Conservation (phyloP, 2,888 invertebrate species). For the Buathra laborator region DNA sequence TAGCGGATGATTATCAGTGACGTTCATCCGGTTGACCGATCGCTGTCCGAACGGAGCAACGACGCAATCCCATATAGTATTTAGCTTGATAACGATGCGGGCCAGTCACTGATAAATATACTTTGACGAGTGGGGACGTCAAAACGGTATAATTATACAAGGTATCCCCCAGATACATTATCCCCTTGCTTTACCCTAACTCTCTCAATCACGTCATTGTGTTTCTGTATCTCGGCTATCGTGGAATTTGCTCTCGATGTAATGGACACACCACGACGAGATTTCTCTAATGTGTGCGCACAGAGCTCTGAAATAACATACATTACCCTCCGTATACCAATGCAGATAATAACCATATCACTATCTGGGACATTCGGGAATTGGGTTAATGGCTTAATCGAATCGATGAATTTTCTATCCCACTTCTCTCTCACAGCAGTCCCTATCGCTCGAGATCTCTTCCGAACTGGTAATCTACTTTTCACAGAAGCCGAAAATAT, state of each 20-base stretch:
- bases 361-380: constrained; percentile 56
- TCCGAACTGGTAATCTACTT: constrained; percentile 16
- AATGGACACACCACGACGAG: constrained; percentile 52
- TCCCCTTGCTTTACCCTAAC: constrained; percentile 6
- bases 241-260: constrained; percentile 49
- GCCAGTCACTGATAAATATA: constrained; percentile 57
- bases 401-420: constrained; percentile 45
- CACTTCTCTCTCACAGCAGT: background rate
- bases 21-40: constrained; percentile 42
- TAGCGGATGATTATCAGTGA: constrained; percentile 44
- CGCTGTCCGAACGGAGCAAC: constrained; percentile 26
- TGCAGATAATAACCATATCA: constrained; percentile 60
- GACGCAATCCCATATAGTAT: constrained; percentile 27
- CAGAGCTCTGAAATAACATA: constrained; percentile 57
- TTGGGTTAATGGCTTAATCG: constrained; percentile 64
- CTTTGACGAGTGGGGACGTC: constrained; percentile 62
- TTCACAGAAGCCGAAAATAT: constrained; percentile 14
- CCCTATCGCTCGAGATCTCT: constrained; percentile 3
- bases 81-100: constrained; percentile 57
- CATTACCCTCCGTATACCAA: constrained; percentile 56
- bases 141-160: constrained; percentile 63
- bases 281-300: constrained; percentile 44
- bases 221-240: constrained; percentile 43
- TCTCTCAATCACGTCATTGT: constrained; percentile 32
- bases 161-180: constrained; percentile 35